Conservation (phyloP, 2,888 invertebrate species). For the Polia nebulosa region DNA sequence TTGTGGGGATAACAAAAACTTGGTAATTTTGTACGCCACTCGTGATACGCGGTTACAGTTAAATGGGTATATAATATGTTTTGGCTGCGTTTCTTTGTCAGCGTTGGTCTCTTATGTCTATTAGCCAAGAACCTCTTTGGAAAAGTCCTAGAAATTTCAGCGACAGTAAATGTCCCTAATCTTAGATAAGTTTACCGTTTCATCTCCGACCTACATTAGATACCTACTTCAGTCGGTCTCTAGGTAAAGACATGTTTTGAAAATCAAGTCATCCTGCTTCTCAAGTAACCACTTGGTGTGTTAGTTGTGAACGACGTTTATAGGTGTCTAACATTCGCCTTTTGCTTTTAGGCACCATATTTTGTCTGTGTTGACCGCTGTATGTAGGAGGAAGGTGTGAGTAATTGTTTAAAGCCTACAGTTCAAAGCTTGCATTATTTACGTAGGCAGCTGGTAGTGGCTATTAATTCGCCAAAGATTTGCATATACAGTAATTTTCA, state of each 20-base stretch:
- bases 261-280: not conserved
- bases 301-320: slow-evolving; percentile 5
- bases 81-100: not conserved
- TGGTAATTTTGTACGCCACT: not conserved
- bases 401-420: slow-evolving; percentile 50
- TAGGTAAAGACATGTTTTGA: not conserved
- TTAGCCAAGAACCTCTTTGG: not conserved
- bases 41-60: slow-evolving; percentile 21
- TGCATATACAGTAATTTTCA: slow-evolving; percentile 53
- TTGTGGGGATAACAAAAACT: slow-evolving; percentile 40
- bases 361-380: slow-evolving; percentile 55
- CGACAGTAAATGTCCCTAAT: not conserved
- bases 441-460: slow-evolving; percentile 41
- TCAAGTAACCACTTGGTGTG: not conserved
- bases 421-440: slow-evolving; percentile 39
- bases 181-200: not conserved
- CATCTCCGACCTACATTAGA: not conserved
- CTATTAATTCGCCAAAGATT: slow-evolving; percentile 49
- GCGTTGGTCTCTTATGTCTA: not conserved
- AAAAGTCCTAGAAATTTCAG: not conserved
- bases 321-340: slow-evolving; percentile 23
- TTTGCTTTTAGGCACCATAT: slow-evolving; percentile 33
- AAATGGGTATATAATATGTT: slow-evolving; percentile 3
- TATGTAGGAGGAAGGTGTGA: slow-evolving; percentile 51
- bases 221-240: not conserved